Evolutionary conservation across 2,113 vertebrate species (phyloP).

Genomic region (Oncorhynchus clarkii): DNA sequence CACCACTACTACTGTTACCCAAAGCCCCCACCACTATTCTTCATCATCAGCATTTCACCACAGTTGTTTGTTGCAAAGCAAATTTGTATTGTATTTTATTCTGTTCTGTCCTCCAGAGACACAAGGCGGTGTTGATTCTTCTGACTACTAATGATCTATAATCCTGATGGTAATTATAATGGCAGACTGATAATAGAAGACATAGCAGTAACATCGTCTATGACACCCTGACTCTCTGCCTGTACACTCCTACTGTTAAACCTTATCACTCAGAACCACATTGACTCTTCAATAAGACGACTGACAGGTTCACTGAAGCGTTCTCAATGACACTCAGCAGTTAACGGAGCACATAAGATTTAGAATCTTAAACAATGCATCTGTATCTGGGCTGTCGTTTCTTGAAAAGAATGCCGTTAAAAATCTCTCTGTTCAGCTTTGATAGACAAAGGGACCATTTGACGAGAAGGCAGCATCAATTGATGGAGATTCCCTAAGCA

Average conservation of each 20-base stretch:
- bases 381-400: no score
- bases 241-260: slow-evolving; percentile 15
- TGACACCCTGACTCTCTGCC: slow-evolving; percentile 17
- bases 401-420: no score
- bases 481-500: no score
- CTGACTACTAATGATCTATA: no score
- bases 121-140: not conserved
- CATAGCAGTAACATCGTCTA: slow-evolving; percentile 13
- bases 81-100: no score
- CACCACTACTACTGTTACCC: slow-evolving; percentile 2
- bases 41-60: no score
- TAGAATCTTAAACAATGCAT: no score
- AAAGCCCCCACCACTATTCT: no score
- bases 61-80: no score
- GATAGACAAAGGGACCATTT: no score
- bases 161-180: slow-evolving; percentile 17
- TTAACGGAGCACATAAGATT: not conserved
- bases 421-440: no score
- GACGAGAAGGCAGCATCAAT: no score
- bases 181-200: slow-evolving; percentile 25
- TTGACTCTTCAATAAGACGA: slow-evolving; percentile 29
- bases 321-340: not conserved
- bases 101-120: not conserved
- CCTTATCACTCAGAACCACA: slow-evolving; percentile 29
- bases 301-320: slow-evolving; percentile 19